Conservation (phyloP, 2,888 invertebrate species). For the Unio delphinus region DNA sequence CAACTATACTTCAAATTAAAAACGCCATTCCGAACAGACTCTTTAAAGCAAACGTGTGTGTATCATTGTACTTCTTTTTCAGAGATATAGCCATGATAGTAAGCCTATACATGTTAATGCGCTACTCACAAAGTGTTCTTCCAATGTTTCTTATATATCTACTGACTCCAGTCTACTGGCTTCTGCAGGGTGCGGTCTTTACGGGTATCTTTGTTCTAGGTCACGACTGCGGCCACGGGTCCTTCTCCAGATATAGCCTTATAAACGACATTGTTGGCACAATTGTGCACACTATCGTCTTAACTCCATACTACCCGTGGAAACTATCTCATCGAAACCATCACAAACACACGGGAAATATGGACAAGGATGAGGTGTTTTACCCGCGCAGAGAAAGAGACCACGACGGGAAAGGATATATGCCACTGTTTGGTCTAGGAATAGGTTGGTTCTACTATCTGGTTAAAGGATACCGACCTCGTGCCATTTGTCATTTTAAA, state of each 20-base stretch:
- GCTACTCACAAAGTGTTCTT: conserved; percentile 10
- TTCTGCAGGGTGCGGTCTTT: conserved; percentile 63
- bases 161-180: conserved; percentile 56
- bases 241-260: conserved; percentile 57
- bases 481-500: conserved; percentile 55
- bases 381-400: conserved; percentile 56
- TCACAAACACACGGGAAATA: conserved; percentile 65
- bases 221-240: conserved; percentile 67
- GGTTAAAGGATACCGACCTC: conserved; percentile 58
- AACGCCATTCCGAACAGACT: conserved; percentile 55
- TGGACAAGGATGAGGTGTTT: conserved; percentile 68
- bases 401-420: conserved; percentile 21
- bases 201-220: conserved; percentile 65
- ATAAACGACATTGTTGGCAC: conserved; percentile 63
- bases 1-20: conserved; percentile 63
- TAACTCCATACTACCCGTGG: conserved; percentile 66
- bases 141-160: conserved; percentile 18
- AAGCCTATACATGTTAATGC: conserved; percentile 28
- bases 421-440: conserved; percentile 47
- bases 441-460: conserved; percentile 65
- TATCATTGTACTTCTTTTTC: conserved; percentile 59
- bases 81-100: conserved; percentile 54
- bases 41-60: conserved; percentile 52
- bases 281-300: conserved; percentile 56
- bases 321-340: conserved; percentile 65